Evolutionary conservation across 2,113 vertebrate species (phyloP).

Genomic region (Rissa tridactyla): DNA sequence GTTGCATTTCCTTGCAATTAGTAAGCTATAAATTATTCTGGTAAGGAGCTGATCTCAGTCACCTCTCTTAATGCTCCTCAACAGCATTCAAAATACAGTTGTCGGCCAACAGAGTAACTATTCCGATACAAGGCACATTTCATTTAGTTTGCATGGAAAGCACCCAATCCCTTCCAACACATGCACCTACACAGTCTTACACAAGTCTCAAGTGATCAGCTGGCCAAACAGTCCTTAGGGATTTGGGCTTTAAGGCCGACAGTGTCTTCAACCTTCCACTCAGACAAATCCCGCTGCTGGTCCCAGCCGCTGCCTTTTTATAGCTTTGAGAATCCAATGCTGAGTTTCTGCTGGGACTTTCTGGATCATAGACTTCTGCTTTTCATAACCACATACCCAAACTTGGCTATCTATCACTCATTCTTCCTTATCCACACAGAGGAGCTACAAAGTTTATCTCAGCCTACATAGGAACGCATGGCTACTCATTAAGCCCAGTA

Average conservation of each 20-base stretch:
- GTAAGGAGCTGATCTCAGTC: background rate
- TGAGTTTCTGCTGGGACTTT: background rate
- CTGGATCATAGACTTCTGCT: background rate
- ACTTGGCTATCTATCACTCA: no score
- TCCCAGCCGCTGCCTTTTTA: background rate
- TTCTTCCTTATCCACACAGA: background rate
- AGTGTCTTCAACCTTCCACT: background rate
- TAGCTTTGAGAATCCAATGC: background rate
- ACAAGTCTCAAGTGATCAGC: background rate
- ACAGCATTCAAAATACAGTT: background rate
- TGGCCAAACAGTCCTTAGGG: background rate
- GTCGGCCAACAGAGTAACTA: background rate
- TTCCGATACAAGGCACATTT: background rate
- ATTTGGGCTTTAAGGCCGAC: background rate
- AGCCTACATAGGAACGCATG: background rate
- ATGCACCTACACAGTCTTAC: background rate
- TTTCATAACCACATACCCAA: background rate
- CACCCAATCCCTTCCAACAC: background rate
- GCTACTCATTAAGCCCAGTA: background rate
- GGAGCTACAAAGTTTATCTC: background rate
- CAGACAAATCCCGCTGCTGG: background rate
- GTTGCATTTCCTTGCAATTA: background rate
- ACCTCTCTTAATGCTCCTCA: background rate
- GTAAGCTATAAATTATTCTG: background rate
- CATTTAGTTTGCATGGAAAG: background rate